Evolutionary conservation across 2,797 vertebrate species (phyloP).

Genomic region (Eremophila alpestris): DNA sequence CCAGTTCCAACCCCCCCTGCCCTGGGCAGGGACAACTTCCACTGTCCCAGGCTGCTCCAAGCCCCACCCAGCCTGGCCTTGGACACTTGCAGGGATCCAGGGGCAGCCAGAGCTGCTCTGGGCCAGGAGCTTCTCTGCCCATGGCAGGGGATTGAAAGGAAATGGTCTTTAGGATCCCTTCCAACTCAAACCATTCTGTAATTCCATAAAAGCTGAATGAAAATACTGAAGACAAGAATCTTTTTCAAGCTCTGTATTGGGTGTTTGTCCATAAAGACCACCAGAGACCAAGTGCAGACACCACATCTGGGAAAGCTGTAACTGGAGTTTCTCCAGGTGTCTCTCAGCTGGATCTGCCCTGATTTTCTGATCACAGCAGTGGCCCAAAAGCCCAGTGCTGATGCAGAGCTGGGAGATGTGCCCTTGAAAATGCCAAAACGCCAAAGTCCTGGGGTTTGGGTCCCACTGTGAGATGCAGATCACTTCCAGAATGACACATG

Average conservation of each 20-base stretch:
- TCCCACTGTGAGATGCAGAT: not conserved
- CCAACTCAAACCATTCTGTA: no score
- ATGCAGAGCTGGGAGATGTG: not conserved
- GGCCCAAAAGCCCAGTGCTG: not conserved
- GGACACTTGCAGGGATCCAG: no score
- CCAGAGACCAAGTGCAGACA: not conserved
- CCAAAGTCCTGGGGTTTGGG: not conserved
- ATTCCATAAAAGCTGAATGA: not conserved
- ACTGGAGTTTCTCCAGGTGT: not conserved
- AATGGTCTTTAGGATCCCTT: no score
- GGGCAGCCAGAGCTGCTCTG: no score
- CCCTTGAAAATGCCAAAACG: not conserved
- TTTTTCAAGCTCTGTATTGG: not conserved
- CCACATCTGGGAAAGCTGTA: accelerated
- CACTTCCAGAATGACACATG: accelerated
- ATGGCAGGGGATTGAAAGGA: no score
- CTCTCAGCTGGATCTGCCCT: not conserved
- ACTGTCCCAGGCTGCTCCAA: no score
- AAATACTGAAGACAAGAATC: not conserved
- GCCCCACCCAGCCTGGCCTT: no score
- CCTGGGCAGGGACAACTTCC: no score
- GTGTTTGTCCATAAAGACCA: not conserved
- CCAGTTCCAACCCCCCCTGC: no score
- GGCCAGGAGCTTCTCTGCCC: no score
- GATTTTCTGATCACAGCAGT: not conserved